Evolutionary conservation across 2,113 vertebrate genomes (phyloP), one percentile per base, ranked within the genome.

Genomic region (Myrmecophaga tridactyla): DNA sequence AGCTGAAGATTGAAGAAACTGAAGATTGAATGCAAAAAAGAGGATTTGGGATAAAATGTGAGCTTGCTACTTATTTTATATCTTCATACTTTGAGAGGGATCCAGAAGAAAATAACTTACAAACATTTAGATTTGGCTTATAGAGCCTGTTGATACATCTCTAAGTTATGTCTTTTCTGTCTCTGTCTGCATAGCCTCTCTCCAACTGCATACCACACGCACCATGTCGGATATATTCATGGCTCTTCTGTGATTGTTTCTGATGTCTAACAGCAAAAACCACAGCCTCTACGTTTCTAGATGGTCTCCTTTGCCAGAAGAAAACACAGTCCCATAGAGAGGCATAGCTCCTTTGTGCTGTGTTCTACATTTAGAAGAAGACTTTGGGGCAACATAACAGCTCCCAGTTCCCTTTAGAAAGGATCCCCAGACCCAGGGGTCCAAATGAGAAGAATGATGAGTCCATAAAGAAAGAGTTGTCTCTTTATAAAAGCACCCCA

Each of bases 61-160:
- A 95, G n/a, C 29, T 27, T 15, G 25, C 20, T 72, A 60, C 17
- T 18, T 65, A 87, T 89, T 91, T 96, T 84, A 83, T 92, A 62
- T 95, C 23, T 88, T 95, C 23, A 43, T 86, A 56, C 25, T 63
- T 81, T 85, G 72, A 92, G 53, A 73, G 48, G 76, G 21, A 91
- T 48, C 1, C 36, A 92, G 73, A 89, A 70, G 63, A 96, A 90
- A 95, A 53, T 43, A 70, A 56, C 43, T 14, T 63, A 69, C 9
- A 90, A 41, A 69, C 82, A 82, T 82, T 94, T 43, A 63, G 29
- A 85, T 84, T 65, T 81, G 17, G 34, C n/a, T 85, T 88, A 15
- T n/a, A n/a, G n/a, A n/a, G 41, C 14, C 36, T 9, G 3, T 5
- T 70, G 51, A 20, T 31, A 6, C 2, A 7, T 43, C 51, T 67